A percentile compares a stretch with the other conserved stretches of the same genome.
These are phyloP conservation scores for Trinectes maculatus DNA, from an alignment of 2,113 vertebrate species.

Conservation along the genomic window DNA sequence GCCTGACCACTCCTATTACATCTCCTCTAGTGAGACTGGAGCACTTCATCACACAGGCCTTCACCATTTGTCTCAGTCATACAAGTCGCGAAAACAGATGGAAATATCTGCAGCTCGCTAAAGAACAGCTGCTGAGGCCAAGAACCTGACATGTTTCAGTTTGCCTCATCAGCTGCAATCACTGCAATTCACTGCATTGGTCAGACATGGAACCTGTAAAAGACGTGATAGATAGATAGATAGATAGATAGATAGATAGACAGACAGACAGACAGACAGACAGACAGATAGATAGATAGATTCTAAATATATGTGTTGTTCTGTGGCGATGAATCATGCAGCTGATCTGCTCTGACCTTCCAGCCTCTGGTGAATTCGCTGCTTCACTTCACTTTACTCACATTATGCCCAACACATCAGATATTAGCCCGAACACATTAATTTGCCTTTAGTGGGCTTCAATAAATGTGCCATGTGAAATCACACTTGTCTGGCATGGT, in stretches of 20 bases:
- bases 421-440: slow-evolving; percentile 9
- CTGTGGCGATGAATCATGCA: neutral
- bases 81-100: slow-evolving; percentile 26
- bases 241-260: too few species aligned
- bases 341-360: too few species aligned
- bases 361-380: neutral
- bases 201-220: neutral
- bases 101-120: neutral
- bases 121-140: slow-evolving; percentile 21
- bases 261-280: too few species aligned
- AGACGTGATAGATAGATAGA: too few species aligned
- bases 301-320: too few species aligned
- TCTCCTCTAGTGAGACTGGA: neutral
- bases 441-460: neutral
- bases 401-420: neutral
- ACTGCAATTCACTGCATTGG: neutral
- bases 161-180: neutral
- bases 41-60: neutral
- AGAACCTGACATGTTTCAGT: neutral
- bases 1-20: slow-evolving; percentile 34
- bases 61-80: neutral
- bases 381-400: slow-evolving; percentile 8
- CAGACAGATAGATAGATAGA: too few species aligned
- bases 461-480: neutral
- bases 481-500: neutral